Evolutionary conservation across 1,140 invertebrate species (phyloP), one percentile per base, ranked within the genome.

Genomic region (Drosophila neocordata): DNA sequence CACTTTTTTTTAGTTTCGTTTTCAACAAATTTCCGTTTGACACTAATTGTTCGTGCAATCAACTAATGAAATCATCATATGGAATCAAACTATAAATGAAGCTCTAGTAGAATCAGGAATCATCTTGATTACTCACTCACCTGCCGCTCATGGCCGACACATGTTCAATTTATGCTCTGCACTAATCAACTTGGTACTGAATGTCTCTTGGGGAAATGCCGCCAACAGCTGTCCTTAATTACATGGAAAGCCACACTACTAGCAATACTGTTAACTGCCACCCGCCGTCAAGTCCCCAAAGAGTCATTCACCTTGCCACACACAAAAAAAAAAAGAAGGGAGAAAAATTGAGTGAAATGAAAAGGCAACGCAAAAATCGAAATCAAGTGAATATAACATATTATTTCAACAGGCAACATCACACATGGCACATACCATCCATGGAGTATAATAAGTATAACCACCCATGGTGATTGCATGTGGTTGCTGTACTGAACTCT

Each of bases 171-270:
- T 80, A 80, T 80, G 77, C 63, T 52, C 63, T 66, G 63, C 73
- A 73, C 69, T 73, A 84, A 84, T 84, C 80, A 79, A 84, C 35
- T 75, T 69, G 63, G 58, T 64, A 65, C 35, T 59, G 59, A 64
- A 65, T 60, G 81, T 64, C 73, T 68, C 77, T 22, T 38, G 81
- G 65, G 80, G 72, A 59, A 79, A 62, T 69, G 64, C 57, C 65
- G 63, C 66, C 73, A 73, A 74, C 81, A 80, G 81, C 73, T 87
- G 70, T 78, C 69, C 78, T 87, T 85, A 85, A 87, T 85, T 87
- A 87, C 82, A 67, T 75, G 66, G 82, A 71, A 85, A 81, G 77
- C 73, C 75, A 69, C 55, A 73, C 62, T 69, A 67, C 65, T 34
- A 41, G 55, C 31, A 27, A 9, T 37, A 55, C 51, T 52, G 31